Evolutionary conservation across 2,797 vertebrate species (phyloP).

Genomic region (Emys orbicularis): DNA sequence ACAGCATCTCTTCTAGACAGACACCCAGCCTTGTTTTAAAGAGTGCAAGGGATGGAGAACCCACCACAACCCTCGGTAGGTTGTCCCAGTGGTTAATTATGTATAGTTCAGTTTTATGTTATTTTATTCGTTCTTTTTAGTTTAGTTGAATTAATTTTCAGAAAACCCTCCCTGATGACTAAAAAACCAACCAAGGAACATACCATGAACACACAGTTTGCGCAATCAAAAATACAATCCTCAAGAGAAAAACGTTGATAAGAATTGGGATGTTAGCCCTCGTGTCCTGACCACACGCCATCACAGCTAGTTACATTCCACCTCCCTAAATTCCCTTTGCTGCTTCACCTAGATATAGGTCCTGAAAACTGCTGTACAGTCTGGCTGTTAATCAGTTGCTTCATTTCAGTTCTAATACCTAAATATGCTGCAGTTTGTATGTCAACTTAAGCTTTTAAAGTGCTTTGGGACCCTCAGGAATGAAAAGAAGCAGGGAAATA

Average conservation of each 20-base stretch:
- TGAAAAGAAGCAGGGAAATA: constrained; percentile 45
- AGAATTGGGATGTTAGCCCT: not conserved
- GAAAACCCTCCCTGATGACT: not conserved
- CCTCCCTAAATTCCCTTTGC: constrained; percentile 63
- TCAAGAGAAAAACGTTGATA: not conserved
- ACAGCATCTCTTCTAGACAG: not conserved
- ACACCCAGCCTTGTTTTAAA: not conserved
- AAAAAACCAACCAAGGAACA: not conserved
- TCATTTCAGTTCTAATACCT: constrained; percentile 50
- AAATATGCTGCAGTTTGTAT: not conserved
- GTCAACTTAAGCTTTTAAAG: constrained; percentile 7
- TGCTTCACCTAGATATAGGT: constrained; percentile 58
- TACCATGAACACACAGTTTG: not conserved
- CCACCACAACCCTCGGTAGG: accelerated
- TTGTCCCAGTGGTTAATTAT: not conserved
- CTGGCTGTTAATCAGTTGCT: constrained; percentile 19
- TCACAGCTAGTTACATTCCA: constrained; percentile 42
- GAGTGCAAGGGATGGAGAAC: not conserved
- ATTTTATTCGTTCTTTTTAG: not conserved
- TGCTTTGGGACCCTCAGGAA: not conserved
- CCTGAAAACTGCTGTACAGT: not conserved
- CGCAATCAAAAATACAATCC: not conserved
- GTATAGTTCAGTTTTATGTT: not conserved
- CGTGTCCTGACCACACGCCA: constrained; percentile 33
- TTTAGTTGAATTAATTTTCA: accelerated